Conservation (phyloP, 2,113 vertebrate species). For the Epinephelus moara region DNA sequence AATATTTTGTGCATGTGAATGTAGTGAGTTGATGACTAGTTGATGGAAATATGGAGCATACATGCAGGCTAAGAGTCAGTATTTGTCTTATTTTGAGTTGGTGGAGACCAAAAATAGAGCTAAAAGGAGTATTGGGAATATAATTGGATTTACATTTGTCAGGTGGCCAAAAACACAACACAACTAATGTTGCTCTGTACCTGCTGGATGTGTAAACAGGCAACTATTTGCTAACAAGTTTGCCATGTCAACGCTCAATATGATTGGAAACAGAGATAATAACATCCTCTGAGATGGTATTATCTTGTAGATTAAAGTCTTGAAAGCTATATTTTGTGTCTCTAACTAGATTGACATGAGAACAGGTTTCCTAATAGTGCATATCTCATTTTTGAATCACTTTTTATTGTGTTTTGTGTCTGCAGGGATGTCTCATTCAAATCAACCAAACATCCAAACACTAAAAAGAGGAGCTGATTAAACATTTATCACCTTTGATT, state of each 20-base stretch:
- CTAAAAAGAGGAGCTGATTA: conserved; percentile 3
- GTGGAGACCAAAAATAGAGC: neutral
- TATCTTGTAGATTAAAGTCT: neutral
- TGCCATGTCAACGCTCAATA: too few relatives aligned
- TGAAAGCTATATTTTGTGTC: neutral
- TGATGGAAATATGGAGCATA: too few relatives aligned
- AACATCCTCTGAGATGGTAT: neutral
- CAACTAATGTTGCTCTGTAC: neutral
- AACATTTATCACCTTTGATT: conserved; percentile 35
- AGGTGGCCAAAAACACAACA: too few relatives aligned
- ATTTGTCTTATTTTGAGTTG: neutral
- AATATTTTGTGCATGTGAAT: too few relatives aligned
- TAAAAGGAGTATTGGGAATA: neutral
- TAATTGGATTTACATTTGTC: neutral
- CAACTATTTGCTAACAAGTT: neutral
- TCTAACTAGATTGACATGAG: neutral
- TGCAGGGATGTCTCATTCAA: conserved; percentile 1
- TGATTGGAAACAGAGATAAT: neutral
- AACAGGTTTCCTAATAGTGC: neutral
- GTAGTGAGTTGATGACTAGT: too few relatives aligned
- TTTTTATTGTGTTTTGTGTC: neutral
- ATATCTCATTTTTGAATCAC: neutral
- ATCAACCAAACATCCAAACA: conserved; percentile 4
- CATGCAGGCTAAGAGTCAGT: neutral
- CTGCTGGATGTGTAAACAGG: neutral